A percentile compares a stretch with the other conserved stretches of the same genome.
Evolutionary conservation across 2,888 invertebrate species (phyloP).

Genomic region (Hyposoter didymator): DNA sequence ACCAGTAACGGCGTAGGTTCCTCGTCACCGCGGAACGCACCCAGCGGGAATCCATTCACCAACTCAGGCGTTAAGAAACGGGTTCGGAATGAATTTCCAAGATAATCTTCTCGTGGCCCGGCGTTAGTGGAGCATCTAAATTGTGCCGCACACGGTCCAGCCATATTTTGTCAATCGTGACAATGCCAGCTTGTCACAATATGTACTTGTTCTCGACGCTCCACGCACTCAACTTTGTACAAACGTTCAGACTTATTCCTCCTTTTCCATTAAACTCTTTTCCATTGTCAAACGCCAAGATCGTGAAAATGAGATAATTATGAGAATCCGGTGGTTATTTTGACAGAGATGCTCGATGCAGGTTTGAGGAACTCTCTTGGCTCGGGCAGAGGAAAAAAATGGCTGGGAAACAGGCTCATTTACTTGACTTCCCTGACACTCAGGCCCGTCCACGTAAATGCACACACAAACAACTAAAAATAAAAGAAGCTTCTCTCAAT

Average conservation of each 20-base stretch:
- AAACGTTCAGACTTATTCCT: not conserved
- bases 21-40: slow-evolving; percentile 67
- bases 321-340: not conserved
- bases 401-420: not conserved
- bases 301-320: slow-evolving; percentile 57
- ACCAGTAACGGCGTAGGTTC: slow-evolving; percentile 18
- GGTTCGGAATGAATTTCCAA: slow-evolving; percentile 80
- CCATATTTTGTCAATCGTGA: slow-evolving; percentile 64
- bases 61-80: slow-evolving; percentile 78
- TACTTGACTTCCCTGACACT: not conserved
- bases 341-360: too few species aligned
- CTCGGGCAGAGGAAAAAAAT: not conserved
- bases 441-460: too few species aligned
- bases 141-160: slow-evolving; percentile 68
- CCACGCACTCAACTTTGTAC: slow-evolving; percentile 13
- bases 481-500: slow-evolving; percentile 32
- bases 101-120: slow-evolving; percentile 77
- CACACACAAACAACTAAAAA: too few species aligned
- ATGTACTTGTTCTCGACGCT: slow-evolving; percentile 57
- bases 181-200: slow-evolving; percentile 65
- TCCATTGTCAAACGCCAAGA: slow-evolving; percentile 24
- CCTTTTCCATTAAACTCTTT: slow-evolving; percentile 25
- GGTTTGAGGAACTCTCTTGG: too few species aligned
- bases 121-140: slow-evolving; percentile 77
- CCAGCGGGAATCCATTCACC: slow-evolving; percentile 80